Percentiles rank a stretch among this genome's conserved stretches.
phyloP scores from a whole-genome alignment of 2,113 vertebrate genomes.

The Nymphicus hollandicus region DNA sequence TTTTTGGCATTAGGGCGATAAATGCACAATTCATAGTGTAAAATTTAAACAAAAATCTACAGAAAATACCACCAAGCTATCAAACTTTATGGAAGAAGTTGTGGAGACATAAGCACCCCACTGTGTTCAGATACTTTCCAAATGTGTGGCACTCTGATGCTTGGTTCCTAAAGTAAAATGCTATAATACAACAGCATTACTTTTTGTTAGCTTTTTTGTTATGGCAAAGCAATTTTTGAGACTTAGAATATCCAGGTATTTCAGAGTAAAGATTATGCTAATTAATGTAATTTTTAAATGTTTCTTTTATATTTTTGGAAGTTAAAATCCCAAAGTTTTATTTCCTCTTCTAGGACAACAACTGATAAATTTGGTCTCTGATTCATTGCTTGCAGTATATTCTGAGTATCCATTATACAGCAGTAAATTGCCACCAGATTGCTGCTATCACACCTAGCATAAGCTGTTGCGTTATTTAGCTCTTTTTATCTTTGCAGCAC shows the following conservation, averaged over 20 bases:
- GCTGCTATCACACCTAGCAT: constrained; percentile 39
- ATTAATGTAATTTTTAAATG: background rate
- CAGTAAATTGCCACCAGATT: constrained; percentile 43
- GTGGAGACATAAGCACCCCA: background rate
- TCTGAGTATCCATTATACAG: constrained; percentile 39
- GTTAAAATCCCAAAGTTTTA: background rate
- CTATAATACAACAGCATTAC: background rate
- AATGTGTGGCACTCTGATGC: background rate
- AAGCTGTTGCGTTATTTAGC: background rate
- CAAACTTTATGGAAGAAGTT: background rate
- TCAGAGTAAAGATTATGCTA: background rate
- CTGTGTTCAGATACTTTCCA: background rate
- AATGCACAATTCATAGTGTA: background rate
- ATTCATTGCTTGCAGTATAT: constrained; percentile 31
- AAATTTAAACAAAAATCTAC: background rate
- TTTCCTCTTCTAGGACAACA: background rate
- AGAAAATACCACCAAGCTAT: background rate
- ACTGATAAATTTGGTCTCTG: constrained; percentile 16
- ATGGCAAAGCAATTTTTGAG: background rate
- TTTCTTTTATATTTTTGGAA: background rate
- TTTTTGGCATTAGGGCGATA: background rate
- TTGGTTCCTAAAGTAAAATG: background rate
- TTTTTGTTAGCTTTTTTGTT: background rate
- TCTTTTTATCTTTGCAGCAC: constrained; percentile 31
- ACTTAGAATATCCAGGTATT: background rate